Percentiles rank a stretch among this genome's conserved stretches.
These are phyloP conservation scores for Tenthredo amoena DNA, from an alignment of 2,888 invertebrate species.

Conservation along the genomic window DNA sequence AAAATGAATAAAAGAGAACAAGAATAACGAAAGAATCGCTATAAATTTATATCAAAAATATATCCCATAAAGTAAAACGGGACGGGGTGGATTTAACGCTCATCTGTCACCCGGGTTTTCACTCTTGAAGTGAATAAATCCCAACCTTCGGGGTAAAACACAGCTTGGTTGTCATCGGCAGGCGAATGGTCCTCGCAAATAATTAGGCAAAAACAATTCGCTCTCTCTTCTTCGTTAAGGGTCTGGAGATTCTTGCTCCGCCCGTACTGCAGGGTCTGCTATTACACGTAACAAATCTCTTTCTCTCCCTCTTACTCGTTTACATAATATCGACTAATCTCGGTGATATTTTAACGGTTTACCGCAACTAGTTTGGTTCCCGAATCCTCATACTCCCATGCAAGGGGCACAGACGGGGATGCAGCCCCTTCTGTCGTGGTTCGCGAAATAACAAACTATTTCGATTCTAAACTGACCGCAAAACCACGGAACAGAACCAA, in stretches of 20 bases:
- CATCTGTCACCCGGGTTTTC: not conserved
- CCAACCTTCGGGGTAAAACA: slow-evolving; percentile 23
- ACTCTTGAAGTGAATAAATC: slow-evolving; percentile 30
- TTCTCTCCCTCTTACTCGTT: not conserved
- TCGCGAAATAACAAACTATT: slow-evolving; percentile 47
- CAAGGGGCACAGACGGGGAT: not conserved
- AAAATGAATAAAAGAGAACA: too few relatives aligned
- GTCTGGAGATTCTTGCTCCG: not conserved
- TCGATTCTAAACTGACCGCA: slow-evolving; percentile 55
- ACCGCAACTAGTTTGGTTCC: slow-evolving; percentile 25
- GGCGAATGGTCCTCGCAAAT: slow-evolving; percentile 18
- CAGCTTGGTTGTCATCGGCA: slow-evolving; percentile 44
- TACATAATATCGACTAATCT: slow-evolving; percentile 28
- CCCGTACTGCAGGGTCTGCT: not conserved
- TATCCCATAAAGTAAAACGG: not conserved
- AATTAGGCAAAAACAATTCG: slow-evolving; percentile 29
- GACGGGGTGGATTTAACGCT: not conserved
- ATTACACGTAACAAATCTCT: not conserved
- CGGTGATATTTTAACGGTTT: slow-evolving; percentile 29
- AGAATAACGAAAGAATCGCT: not conserved
- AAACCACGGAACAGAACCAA: slow-evolving; percentile 58
- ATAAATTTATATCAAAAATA: not conserved
- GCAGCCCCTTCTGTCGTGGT: not conserved
- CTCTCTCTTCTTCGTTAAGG: not conserved
- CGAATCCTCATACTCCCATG: not conserved